A percentile compares a stretch with the other conserved stretches of the same genome.
Conservation (phyloP, 2,113 vertebrate species). For the Oncorhynchus gorbuscha region DNA sequence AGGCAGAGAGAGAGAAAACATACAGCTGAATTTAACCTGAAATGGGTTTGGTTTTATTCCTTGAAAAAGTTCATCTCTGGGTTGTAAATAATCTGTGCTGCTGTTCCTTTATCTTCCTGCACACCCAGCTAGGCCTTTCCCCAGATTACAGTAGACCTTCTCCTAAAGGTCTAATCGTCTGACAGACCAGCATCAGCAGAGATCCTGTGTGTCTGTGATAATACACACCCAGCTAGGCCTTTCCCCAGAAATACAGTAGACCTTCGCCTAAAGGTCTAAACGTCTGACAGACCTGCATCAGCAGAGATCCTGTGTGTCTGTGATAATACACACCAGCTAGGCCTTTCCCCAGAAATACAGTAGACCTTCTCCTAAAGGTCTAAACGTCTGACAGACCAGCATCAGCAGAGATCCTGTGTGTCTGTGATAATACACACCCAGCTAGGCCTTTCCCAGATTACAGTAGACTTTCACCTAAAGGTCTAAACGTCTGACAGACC, state of each 20-base stretch:
- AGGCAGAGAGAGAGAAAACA: no score
- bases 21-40: no score
- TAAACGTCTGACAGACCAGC: background rate
- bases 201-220: no score
- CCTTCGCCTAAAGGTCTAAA: background rate
- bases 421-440: slow-evolving; percentile 6
- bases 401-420: background rate
- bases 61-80: no score
- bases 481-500: background rate
- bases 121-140: background rate
- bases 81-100: no score
- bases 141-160: no score
- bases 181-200: no score
- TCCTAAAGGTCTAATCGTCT: no score
- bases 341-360: background rate
- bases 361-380: background rate
- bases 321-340: slow-evolving; percentile 1
- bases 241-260: background rate
- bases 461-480: background rate
- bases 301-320: slow-evolving; percentile 7
- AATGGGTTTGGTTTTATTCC: no score
- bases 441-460: background rate
- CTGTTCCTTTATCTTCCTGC: no score
- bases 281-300: background rate
- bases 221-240: no score